These are phyloP conservation scores for Lynx canadensis DNA, from an alignment of 2,113 vertebrate genomes.

Conservation along the genomic window DNA sequence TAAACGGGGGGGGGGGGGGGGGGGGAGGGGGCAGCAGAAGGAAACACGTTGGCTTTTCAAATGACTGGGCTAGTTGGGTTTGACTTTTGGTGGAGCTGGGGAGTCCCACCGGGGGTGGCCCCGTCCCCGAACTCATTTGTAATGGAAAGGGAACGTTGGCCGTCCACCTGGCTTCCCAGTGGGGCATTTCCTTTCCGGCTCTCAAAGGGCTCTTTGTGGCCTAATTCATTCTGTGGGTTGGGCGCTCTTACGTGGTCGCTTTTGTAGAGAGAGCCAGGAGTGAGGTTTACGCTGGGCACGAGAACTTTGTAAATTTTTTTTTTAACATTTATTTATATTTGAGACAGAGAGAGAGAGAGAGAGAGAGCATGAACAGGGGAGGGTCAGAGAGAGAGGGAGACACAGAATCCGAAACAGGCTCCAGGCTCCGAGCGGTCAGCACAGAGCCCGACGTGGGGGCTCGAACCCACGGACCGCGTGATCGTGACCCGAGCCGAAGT, in stretches of 20 bases:
- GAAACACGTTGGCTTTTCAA: slow-evolving; percentile 83
- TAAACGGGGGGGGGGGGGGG: slow-evolving; percentile 90
- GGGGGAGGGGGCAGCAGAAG: slow-evolving; percentile 69
- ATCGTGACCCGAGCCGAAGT: too few relatives aligned
- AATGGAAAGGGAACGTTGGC: slow-evolving; percentile 90
- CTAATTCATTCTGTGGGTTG: slow-evolving; percentile 82
- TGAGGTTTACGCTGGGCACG: slow-evolving; percentile 68
- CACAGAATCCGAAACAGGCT: too few relatives aligned
- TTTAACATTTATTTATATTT: too few relatives aligned
- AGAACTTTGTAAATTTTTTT: slow-evolving; percentile 30
- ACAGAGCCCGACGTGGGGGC: too few relatives aligned
- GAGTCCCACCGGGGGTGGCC: slow-evolving; percentile 87
- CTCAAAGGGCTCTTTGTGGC: slow-evolving; percentile 90
- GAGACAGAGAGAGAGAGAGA: too few relatives aligned
- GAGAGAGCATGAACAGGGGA: too few relatives aligned
- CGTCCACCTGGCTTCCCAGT: slow-evolving; percentile 90
- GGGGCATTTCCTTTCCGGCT: slow-evolving; percentile 82
- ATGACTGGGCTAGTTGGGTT: slow-evolving; percentile 83
- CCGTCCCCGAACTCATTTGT: slow-evolving; percentile 91
- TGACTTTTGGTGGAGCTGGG: slow-evolving; percentile 76
- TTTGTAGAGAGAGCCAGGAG: slow-evolving; percentile 80
- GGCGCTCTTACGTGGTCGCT: slow-evolving; percentile 67
- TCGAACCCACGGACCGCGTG: too few relatives aligned
- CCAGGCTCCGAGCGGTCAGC: too few relatives aligned
- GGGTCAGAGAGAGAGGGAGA: too few relatives aligned